Evolutionary conservation across 2,113 vertebrate species (phyloP), one percentile per base, ranked within the genome.

Genomic region (Mesoclemmys tuberculata): DNA sequence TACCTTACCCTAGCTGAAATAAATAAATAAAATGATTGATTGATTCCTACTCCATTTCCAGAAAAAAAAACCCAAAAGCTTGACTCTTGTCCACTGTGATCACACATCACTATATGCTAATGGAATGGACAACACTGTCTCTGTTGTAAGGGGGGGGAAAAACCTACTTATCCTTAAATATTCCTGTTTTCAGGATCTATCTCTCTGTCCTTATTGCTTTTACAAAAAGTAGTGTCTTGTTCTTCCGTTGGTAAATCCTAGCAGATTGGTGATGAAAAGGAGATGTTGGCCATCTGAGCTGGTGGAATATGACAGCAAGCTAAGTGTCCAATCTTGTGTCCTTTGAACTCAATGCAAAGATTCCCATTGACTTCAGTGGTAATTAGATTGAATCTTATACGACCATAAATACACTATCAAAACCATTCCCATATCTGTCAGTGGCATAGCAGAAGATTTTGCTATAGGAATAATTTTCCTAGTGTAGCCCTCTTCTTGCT

Each of bases 1-100:
- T 1, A 19, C 55, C 35, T 85, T 74, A 48, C 46, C 54, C 12
- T 4, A 0, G 0, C 8, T 29, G 26, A 82, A 52, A 89, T 56
- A 58, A 24, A 58, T 8, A 48, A 16, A 27, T 29, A 54, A 71
- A 10, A 82, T 64, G 1, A 56, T 1, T 75, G 16, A 56, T 1
- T 75, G 16, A 51, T 19, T 85, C 35, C 1, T 89, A 14, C 55
- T 82, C 2, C 2, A 54, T 1, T 31, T 80, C 46, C 0, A 10
- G 10, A 88, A 92, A 52, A 51, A 87, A 85, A 13, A 74, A 78
- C 46, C 46, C 46, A 46, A 54, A 21, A 22, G 18, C 52, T 54
- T 56, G 9, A 27, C 55, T 26, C 55, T 24, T 56, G 24, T 27
- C 55, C 55, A 27, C 24, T 56, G 55, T 27, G 77, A 35, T n/a